Conservation (phyloP, 2,797 vertebrate species). For the Sibirionetta formosa region DNA sequence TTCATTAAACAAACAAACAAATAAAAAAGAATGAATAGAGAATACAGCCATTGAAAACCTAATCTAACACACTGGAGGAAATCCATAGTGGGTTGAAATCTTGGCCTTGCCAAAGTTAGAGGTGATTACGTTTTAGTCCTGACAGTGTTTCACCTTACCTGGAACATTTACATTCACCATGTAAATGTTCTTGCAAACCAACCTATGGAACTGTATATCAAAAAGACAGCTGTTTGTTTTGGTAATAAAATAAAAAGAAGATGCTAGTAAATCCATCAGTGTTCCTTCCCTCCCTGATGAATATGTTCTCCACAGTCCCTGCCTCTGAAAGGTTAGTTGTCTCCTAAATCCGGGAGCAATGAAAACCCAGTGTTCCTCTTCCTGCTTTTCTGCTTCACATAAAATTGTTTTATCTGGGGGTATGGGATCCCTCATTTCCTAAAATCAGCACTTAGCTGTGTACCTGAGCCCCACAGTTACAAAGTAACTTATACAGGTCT, state of each 20-base stretch:
- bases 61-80: background rate
- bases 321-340: conserved; percentile 9
- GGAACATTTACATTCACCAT: no score
- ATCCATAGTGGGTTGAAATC: background rate
- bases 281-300: background rate
- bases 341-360: background rate
- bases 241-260: conserved; percentile 55
- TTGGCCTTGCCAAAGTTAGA: conserved; percentile 16
- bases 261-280: conserved; percentile 43
- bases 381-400: background rate
- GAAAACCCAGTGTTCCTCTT: background rate
- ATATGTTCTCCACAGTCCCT: conserved; percentile 21
- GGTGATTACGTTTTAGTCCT: conserved; percentile 27
- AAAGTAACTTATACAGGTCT: background rate
- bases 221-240: conserved; percentile 61
- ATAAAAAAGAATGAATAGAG: background rate
- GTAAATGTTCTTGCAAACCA: background rate
- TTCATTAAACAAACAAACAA: background rate
- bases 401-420: background rate
- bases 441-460: background rate
- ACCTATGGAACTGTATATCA: conserved; percentile 26
- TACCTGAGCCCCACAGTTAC: background rate
- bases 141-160: background rate
- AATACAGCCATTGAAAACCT: background rate
- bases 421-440: background rate